phyloP scores from a whole-genome alignment of 2,797 vertebrate genomes.

The Dromococcyx pavoninus region DNA sequence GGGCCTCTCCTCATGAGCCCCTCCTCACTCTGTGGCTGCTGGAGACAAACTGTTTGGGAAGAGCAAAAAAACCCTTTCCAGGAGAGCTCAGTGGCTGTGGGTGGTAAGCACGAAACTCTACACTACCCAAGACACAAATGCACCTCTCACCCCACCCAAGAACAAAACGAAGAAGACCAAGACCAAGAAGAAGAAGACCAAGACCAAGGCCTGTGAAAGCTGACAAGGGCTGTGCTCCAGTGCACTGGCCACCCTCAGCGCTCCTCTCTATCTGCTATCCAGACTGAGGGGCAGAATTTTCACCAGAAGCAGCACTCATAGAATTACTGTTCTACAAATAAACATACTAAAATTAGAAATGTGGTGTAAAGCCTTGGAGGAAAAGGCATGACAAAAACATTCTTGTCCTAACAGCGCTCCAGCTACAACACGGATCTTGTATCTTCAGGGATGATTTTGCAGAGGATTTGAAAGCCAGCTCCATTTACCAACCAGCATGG shows the following conservation, averaged over 20 bases:
- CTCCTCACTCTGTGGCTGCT: not conserved
- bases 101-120: not conserved
- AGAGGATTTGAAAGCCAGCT: not conserved
- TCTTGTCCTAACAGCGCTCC: not conserved
- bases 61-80: not conserved
- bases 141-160: not conserved
- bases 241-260: not conserved
- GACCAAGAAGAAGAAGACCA: too few species aligned
- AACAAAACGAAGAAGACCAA: too few species aligned
- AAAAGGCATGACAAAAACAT: not conserved
- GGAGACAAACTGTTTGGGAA: not conserved
- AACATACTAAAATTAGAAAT: not conserved
- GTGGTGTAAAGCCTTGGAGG: not conserved
- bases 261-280: not conserved
- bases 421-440: not conserved
- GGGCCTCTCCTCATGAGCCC: not conserved
- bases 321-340: not conserved
- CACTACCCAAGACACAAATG: not conserved
- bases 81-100: not conserved
- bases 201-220: fast-evolving
- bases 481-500: not conserved
- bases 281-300: not conserved
- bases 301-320: not conserved
- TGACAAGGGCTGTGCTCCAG: not conserved
- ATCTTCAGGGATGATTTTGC: not conserved